Base-by-base conservation (phyloP, 2,888 invertebrate species). In the Romanomermis culicivorax region DNA sequence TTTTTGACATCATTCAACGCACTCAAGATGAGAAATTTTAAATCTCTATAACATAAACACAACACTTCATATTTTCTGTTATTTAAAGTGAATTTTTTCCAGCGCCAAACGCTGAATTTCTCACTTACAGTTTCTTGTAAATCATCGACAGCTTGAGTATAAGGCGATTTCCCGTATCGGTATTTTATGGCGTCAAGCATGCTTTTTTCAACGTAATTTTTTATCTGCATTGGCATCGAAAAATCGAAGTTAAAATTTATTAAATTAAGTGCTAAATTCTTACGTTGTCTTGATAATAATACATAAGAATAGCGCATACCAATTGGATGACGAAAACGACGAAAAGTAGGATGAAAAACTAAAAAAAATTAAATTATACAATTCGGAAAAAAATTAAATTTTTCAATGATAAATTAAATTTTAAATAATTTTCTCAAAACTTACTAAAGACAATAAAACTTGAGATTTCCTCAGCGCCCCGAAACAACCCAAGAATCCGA, bases 401-500 rank as follows among this genome's bases (percentile, higher is more conserved):
- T 20, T 26, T 20, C 23, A 54, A n/a, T 26, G 26, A n/a, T 11
- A 36, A 17, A 36, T 11, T 7, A 36, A 36, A 36, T 36, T 36
- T 36, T 36, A 36, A 36, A 36, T 11, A 11, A 36, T 11, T 11
- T 36, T 36, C 7, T 36, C 36, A 36, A 36, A 55, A 72, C 79
- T 77, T 72, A 83, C 83, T 67, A 78, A 74, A 58, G 80, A 77
- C 47, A 87, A 77, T 73, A 83, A 77, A 68, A 82, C 82, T 64
- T 80, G 80, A 24, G 81, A 83, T 70, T 82, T 81, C 62, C 78
- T 78, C 58, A 80, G 77, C 4, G 85, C 82, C 36, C 85, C 85
- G 65, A 81, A 82, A 66, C 85, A 85, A 55, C 85, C 86, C 49
- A 85, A 75, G 69, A 83, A 80, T 20, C 83, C 81, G 27, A 83